These are phyloP conservation scores for Hypanus sabinus DNA, from an alignment of 2,113 vertebrate genomes.

Conservation along the genomic window DNA sequence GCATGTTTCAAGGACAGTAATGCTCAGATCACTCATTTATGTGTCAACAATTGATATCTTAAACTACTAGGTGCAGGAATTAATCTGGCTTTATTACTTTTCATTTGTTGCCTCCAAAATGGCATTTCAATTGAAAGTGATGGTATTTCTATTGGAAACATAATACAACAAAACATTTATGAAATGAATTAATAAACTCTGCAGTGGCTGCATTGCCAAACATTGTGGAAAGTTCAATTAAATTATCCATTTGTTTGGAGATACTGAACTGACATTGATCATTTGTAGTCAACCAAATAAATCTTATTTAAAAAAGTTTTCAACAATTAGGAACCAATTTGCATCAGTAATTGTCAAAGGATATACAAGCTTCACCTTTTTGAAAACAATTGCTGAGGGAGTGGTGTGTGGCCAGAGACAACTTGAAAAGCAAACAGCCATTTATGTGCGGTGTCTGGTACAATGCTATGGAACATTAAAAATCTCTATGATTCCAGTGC, in stretches of 20 bases:
- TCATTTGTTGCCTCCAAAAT: neutral
- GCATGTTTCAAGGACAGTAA: neutral
- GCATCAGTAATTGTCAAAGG: neutral
- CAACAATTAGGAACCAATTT: neutral
- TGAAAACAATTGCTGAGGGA: neutral
- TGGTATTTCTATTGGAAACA: neutral
- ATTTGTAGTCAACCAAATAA: too few species aligned
- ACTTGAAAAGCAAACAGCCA: neutral
- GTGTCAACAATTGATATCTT: neutral
- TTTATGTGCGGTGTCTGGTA: neutral
- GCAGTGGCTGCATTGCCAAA: neutral
- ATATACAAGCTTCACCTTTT: neutral
- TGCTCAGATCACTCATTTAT: neutral
- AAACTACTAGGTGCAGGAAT: neutral
- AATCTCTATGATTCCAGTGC: neutral
- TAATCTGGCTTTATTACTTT: neutral
- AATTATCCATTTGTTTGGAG: conserved; percentile 11
- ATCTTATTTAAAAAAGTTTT: neutral
- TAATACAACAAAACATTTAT: neutral
- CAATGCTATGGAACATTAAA: neutral
- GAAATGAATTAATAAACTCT: neutral
- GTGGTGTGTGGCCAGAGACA: neutral
- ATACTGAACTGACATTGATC: neutral
- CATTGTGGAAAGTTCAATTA: neutral
- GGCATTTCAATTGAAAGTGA: neutral